Conservation (phyloP, 2,113 vertebrate species). For the Ageneiosus marmoratus region DNA sequence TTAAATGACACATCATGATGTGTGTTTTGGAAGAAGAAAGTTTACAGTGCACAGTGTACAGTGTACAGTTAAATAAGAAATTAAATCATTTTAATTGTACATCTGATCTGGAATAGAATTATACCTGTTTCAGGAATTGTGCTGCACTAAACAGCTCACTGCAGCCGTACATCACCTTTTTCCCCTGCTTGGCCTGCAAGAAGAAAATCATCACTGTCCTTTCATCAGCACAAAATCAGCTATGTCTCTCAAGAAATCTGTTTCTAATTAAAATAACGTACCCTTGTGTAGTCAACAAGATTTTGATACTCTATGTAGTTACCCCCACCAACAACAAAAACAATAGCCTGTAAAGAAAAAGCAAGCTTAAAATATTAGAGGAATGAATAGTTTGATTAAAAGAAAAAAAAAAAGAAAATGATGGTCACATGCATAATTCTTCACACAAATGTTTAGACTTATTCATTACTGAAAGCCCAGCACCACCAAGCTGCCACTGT, state of each 20-base stretch:
- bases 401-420: neutral
- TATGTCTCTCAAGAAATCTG: neutral
- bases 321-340: slow-evolving; percentile 95
- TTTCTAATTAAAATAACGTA: slow-evolving; percentile 54
- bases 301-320: slow-evolving; percentile 99
- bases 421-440: too few species aligned
- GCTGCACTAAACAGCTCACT: slow-evolving; percentile 94
- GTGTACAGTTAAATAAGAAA: too few species aligned
- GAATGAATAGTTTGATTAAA: neutral
- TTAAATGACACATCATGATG: too few species aligned
- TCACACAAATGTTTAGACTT: neutral
- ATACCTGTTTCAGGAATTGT: slow-evolving; percentile 94
- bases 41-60: neutral
- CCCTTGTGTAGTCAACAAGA: slow-evolving; percentile 94
- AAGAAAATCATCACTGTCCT: neutral
- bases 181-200: slow-evolving; percentile 86
- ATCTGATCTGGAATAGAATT: neutral
- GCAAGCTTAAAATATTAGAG: neutral
- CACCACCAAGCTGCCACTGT: too few species aligned
- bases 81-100: neutral
- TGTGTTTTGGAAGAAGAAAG: neutral
- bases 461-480: too few species aligned
- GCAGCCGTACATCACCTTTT: slow-evolving; percentile 93
- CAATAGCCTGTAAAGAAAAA: slow-evolving; percentile 80
- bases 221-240: neutral